phyloP scores from a whole-genome alignment of 64 coral and sea anemone species.

The Anthopleura sola region DNA sequence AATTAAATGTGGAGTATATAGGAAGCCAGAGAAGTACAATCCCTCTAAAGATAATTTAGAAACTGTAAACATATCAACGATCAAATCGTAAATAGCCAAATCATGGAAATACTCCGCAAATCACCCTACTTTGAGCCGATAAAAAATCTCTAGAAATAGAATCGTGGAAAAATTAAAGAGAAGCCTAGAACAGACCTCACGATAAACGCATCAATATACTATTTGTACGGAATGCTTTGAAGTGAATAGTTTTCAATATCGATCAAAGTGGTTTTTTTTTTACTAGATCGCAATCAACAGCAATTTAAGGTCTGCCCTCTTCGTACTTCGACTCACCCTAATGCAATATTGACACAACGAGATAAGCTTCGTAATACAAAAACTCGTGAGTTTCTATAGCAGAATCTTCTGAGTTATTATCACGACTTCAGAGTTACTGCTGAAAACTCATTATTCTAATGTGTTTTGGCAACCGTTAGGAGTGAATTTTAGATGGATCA shows the following conservation, averaged over 20 bases:
- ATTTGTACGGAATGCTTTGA: constrained; percentile 6
- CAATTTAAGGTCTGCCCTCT: constrained; percentile 19
- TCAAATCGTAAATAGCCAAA: constrained; percentile 14
- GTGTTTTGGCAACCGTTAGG: constrained; percentile 1
- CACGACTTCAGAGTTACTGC: background rate
- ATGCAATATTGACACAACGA: constrained; percentile 1
- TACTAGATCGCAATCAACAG: background rate
- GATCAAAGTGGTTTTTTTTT: background rate
- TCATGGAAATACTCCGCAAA: background rate
- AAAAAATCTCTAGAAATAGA: background rate
- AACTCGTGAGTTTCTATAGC: background rate
- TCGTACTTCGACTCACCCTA: background rate
- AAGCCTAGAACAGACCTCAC: background rate
- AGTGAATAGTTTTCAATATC: constrained; percentile 1
- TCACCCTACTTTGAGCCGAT: background rate
- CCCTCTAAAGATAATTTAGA: background rate
- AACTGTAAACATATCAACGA: constrained; percentile 14
- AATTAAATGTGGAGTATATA: background rate
- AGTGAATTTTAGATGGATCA: background rate
- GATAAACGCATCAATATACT: background rate
- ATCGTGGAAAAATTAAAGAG: background rate
- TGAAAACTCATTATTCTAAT: background rate
- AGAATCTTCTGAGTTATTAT: background rate
- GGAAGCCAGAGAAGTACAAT: background rate
- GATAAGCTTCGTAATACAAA: constrained; percentile 4